Evolutionary conservation across 2,888 invertebrate genomes (phyloP).

Genomic region (Parnassius orleans): DNA sequence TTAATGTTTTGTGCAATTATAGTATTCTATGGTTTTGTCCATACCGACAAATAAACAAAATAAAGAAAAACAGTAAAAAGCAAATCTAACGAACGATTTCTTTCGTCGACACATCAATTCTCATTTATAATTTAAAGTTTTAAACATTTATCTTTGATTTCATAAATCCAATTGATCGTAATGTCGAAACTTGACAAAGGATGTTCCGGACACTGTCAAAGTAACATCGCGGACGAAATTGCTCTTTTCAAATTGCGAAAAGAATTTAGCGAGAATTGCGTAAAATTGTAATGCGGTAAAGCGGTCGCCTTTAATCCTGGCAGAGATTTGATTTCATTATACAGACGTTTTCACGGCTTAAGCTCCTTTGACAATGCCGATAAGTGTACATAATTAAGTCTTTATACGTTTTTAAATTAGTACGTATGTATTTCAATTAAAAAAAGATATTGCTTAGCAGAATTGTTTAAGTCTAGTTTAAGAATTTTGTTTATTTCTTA

Average conservation of each 20-base stretch:
- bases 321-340: slow-evolving; percentile 62
- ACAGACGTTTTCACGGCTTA: slow-evolving; percentile 46
- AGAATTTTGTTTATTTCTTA: too few relatives aligned
- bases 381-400: slow-evolving; percentile 22
- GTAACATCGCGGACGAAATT: slow-evolving; percentile 42
- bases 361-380: slow-evolving; percentile 39
- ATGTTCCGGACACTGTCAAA: slow-evolving; percentile 45
- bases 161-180: slow-evolving; percentile 43
- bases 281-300: slow-evolving; percentile 31
- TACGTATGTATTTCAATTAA: too few relatives aligned
- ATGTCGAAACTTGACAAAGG: slow-evolving; percentile 54
- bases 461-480: too few relatives aligned
- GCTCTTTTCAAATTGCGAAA: slow-evolving; percentile 41
- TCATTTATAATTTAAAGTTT: neutral
- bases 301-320: slow-evolving; percentile 44
- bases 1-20: too few relatives aligned
- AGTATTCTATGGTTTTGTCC: too few relatives aligned
- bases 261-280: slow-evolving; percentile 40
- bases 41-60: too few relatives aligned
- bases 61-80: too few relatives aligned
- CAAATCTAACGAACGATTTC: too few relatives aligned
- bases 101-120: too few relatives aligned
- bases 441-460: too few relatives aligned
- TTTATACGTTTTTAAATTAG: slow-evolving; percentile 7
- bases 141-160: neutral